A percentile compares a stretch with the other conserved stretches of the same genome.
phyloP scores from a whole-genome alignment of 2,113 vertebrate genomes.

The Xiphorhynchus elegans region DNA sequence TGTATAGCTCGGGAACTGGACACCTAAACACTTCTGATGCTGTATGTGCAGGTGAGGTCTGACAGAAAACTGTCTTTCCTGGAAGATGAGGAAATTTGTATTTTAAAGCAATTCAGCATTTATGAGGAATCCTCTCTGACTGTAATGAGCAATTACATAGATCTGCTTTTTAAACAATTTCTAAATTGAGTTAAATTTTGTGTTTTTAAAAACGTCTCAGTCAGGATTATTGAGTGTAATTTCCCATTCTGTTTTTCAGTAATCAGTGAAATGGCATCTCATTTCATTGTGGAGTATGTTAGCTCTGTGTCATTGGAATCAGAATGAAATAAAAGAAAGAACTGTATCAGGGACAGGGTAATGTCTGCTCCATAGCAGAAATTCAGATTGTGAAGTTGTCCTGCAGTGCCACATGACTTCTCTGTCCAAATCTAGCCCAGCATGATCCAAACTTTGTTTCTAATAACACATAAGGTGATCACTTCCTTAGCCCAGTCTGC shows the following conservation, averaged over 20 bases:
- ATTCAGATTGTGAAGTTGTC: not conserved
- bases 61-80: not conserved
- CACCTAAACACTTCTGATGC: not conserved
- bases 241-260: not conserved
- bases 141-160: not conserved
- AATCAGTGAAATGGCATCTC: not conserved
- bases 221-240: not conserved
- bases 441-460: not conserved
- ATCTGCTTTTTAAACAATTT: not conserved
- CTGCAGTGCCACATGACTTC: too few relatives aligned
- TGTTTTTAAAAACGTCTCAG: not conserved
- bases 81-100: not conserved
- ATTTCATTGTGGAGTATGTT: not conserved
- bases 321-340: not conserved
- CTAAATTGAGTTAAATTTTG: not conserved
- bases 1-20: accelerated
- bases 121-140: not conserved
- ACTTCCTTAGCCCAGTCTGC: not conserved
- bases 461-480: not conserved
- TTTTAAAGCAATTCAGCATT: not conserved
- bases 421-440: not conserved
- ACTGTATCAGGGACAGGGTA: not conserved
- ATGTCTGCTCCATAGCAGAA: not conserved
- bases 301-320: not conserved
- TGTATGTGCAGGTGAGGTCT: not conserved